phyloP scores from a whole-genome alignment of 2,888 invertebrate species.

The Litoditis marina region DNA sequence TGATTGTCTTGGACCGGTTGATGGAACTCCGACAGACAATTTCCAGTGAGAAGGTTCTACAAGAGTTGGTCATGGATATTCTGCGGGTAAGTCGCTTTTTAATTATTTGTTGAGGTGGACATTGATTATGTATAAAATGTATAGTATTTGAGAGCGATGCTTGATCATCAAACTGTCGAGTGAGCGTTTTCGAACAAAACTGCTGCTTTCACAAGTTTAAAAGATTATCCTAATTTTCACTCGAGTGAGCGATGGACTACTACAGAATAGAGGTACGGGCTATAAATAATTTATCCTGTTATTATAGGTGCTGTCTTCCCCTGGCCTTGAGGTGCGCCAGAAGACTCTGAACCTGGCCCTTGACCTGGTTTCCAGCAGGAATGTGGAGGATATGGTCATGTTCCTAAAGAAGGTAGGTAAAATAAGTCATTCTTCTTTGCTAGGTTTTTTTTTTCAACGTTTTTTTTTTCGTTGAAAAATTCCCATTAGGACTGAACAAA shows the following conservation, averaged over 20 bases:
- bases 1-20: slow-evolving; percentile 91
- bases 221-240: too few relatives aligned
- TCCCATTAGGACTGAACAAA: too few relatives aligned
- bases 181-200: too few relatives aligned
- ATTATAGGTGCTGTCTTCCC: slow-evolving; percentile 31
- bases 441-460: background rate
- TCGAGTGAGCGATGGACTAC: too few relatives aligned
- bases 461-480: background rate
- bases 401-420: slow-evolving; percentile 51
- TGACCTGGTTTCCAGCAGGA: slow-evolving; percentile 84
- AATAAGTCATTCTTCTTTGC: too few relatives aligned
- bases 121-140: background rate
- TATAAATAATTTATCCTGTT: background rate
- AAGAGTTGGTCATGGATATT: slow-evolving; percentile 93
- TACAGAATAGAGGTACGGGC: too few relatives aligned
- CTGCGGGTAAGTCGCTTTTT: slow-evolving; percentile 75
- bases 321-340: slow-evolving; percentile 71
- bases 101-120: background rate
- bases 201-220: too few relatives aligned
- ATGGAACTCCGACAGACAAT: slow-evolving; percentile 74
- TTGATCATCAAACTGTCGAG: too few relatives aligned
- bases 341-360: slow-evolving; percentile 80
- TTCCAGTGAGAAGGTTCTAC: slow-evolving; percentile 60
- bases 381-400: slow-evolving; percentile 77
- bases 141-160: too few relatives aligned